Base-by-base conservation (phyloP, 2,797 vertebrate genomes). In the Lutjanus argentimaculatus region DNA sequence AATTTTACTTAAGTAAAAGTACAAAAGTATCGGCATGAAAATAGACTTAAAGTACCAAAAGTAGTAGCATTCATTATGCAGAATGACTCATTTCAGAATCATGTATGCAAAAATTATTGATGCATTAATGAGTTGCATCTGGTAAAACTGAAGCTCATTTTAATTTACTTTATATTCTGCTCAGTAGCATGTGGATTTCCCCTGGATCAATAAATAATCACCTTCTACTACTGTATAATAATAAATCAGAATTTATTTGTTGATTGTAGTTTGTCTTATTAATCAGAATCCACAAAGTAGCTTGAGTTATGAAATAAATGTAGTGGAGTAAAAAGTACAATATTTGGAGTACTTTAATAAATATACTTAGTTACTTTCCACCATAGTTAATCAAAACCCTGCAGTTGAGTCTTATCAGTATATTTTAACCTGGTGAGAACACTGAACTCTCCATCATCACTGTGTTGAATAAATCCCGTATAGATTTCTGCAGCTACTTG, bases 401-500 rank as follows among this genome's bases (percentile, higher is more conserved):
- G 53, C 9, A 13, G 13, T 8, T 25, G 22, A 65, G 15, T 15
- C 2, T 4, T 0, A 65, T 3, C 17, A 6, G 1, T 30, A 11
- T n/a, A 16, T 13, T 36, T 11, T 17, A 40, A 15, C 19, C 30
- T 15, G 65, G 16, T n/a, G 16, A 1, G 21, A 8, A 17, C 21
- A 1, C 49, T 10, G 15, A 57, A 7, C 56, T 49, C 51, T 3
- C 16, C 6, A 7, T 45, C 65, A 40, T 19, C 40, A 8, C 61
- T 65, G 11, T 15, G 13, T 58, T 36, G 49, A 3, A 2, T 36
- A 19, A 3, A 48, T 55, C 14, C 45, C 48, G n/a, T 7, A 5
- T 53, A 25, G 25, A 43, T 51, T 1, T 48, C 19, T 57, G 59
- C 45, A n/a, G 75, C 73, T 45, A 17, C 72, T 77, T 21, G 70